Evolutionary conservation across 2,888 invertebrate species (phyloP), one percentile per base, ranked within the genome.

Genomic region (Subacronicta megacephala): DNA sequence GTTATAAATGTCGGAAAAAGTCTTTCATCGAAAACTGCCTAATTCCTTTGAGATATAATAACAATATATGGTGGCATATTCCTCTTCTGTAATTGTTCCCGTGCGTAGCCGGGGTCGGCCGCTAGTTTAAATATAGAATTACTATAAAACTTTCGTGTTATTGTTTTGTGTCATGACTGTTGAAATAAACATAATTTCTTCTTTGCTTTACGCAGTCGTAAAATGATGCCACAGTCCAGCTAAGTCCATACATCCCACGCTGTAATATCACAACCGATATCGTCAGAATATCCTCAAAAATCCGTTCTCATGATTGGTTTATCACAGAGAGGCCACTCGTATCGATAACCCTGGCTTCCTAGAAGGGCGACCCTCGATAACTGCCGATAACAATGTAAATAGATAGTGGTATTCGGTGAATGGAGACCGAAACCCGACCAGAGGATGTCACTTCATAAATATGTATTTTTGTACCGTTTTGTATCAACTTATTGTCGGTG

Each of bases 341-440:
- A 62, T 56, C 66, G 87, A 87, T 87, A 87, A 85, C 86, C 84
- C 75, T 52, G 64, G 66, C 77, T 87, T 87, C 85, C 81, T 75
- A 74, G 83, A 85, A 85, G 81, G 82, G 71, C 78, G 80, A 83
- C 84, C 85, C 75, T 61, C 72, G 83, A 84, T 83, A 83, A 80
- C 65, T 58, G 54, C 16, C 63, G 82, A 84, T 83, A 83, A 77
- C 75, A 67, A 71, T 77, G 78, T 75, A 73, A 77, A 80, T 70
- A 81, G 77, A 75, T 75, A 75, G 53, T 60, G 61, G 62, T 62
- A 58, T 80, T 80, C 80, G 75, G 78, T 83, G 75, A 81, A 84
- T 83, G 78, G 69, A 69, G 60, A 62, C 62, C 53, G 47, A 51
- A 37, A 46, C 10, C 45, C 46, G 26, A 29, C 59, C 49, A 62